Conservation (phyloP, 2,113 vertebrate species). For the Spilogale gracilis region DNA sequence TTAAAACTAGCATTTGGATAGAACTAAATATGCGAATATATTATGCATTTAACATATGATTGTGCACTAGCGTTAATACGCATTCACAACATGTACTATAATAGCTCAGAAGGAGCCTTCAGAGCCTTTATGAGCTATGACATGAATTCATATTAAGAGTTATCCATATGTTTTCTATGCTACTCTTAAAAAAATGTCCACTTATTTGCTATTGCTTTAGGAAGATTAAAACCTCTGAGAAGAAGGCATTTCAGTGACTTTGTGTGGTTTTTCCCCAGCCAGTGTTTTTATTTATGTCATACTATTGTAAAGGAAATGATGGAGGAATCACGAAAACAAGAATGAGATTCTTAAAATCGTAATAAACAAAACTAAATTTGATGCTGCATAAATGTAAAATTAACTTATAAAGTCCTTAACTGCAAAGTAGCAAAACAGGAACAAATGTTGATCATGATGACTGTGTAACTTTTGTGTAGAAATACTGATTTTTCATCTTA, state of each 20-base stretch:
- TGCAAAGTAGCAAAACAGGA: neutral
- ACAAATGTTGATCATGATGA: neutral
- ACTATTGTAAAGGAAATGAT: conserved; percentile 40
- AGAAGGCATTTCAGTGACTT: conserved; percentile 64
- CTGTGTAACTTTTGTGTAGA: neutral
- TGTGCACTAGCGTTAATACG: conserved; percentile 76
- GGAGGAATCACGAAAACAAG: neutral
- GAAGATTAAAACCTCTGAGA: conserved; percentile 64
- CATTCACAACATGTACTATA: conserved; percentile 74
- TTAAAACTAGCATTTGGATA: conserved; percentile 66
- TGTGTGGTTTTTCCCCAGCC: neutral
- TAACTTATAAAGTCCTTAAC: neutral
- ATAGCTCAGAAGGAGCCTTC: conserved; percentile 79
- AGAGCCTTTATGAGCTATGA: conserved; percentile 75
- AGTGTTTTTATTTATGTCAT: conserved; percentile 19
- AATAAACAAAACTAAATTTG: neutral
- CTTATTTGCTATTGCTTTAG: conserved; percentile 74
- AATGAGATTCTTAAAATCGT: conserved; percentile 21
- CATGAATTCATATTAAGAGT: conserved; percentile 82
- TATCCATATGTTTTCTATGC: conserved; percentile 46
- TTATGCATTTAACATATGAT: conserved; percentile 69
- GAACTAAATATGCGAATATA: conserved; percentile 63
- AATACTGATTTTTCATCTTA: neutral
- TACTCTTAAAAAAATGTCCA: conserved; percentile 65
- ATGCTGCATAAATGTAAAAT: neutral